These are phyloP conservation scores for Dryobota labecula DNA, from an alignment of 2,888 invertebrate species.

Conservation along the genomic window DNA sequence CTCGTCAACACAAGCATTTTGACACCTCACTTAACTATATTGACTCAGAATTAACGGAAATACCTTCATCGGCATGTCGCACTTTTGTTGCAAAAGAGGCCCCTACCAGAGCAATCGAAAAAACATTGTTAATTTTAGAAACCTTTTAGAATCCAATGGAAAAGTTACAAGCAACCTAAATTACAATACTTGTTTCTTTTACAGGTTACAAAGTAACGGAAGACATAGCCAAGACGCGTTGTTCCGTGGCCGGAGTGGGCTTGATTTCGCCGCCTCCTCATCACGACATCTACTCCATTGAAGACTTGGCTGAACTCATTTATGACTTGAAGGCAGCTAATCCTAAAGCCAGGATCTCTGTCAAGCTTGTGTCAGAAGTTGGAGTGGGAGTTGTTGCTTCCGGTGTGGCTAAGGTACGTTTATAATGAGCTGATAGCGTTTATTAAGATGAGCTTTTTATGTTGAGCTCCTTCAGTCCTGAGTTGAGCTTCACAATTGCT, in stretches of 20 bases:
- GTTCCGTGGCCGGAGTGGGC: constrained; percentile 99
- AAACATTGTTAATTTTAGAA: too few relatives aligned
- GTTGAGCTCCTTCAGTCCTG: too few relatives aligned
- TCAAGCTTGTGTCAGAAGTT: constrained; percentile 99
- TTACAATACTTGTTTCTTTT: neutral
- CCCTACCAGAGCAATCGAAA: too few relatives aligned
- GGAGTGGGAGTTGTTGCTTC: constrained; percentile 99
- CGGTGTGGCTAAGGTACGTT: constrained; percentile 97
- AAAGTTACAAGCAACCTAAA: neutral
- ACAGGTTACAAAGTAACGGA: constrained; percentile 95
- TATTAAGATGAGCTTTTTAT: too few relatives aligned
- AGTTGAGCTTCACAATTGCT: too few relatives aligned
- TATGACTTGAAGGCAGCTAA: constrained; percentile 99
- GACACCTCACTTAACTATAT: too few relatives aligned
- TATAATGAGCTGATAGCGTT: too few relatives aligned
- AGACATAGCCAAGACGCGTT: constrained; percentile 98
- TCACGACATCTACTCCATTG: constrained; percentile 99
- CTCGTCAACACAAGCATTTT: too few relatives aligned
- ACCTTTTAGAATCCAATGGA: neutral
- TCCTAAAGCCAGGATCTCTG: constrained; percentile 98
- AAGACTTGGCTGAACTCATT: constrained; percentile 99
- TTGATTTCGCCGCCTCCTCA: constrained; percentile 99
- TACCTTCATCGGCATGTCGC: too few relatives aligned
- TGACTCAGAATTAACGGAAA: too few relatives aligned
- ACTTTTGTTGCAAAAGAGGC: too few relatives aligned